Conservation (phyloP, 2,113 vertebrate genomes). For the Lipotes vexillifer region DNA sequence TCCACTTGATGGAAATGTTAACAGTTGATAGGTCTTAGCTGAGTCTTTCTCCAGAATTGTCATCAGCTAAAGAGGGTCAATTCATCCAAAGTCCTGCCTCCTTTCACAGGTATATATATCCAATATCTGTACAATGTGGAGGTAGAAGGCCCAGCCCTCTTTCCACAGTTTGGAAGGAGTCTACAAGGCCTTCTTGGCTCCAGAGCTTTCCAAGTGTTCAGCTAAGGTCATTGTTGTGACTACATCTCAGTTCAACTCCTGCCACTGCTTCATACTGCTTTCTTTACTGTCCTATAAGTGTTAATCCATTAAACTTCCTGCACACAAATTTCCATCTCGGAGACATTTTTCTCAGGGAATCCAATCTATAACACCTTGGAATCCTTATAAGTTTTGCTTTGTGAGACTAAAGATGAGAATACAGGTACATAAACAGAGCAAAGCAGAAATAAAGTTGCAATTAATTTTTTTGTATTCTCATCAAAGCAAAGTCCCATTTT, state of each 20-base stretch:
- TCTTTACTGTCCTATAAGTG: background rate
- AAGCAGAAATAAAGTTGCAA: background rate
- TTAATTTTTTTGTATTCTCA: background rate
- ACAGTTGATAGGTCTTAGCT: background rate
- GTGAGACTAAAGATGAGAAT: background rate
- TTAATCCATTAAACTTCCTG: background rate
- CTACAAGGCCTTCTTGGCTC: too few relatives aligned
- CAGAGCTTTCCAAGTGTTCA: background rate
- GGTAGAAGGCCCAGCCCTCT: rapidly evolving
- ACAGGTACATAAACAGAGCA: background rate
- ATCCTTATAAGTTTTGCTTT: background rate
- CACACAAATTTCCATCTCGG: background rate
- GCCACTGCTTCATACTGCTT: too few relatives aligned
- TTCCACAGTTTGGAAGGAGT: background rate
- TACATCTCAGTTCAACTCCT: background rate
- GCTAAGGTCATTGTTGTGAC: rapidly evolving
- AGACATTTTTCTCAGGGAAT: background rate
- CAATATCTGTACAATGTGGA: rapidly evolving
- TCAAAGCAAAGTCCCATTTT: background rate
- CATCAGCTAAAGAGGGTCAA: background rate
- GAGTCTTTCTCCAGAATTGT: background rate
- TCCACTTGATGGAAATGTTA: background rate
- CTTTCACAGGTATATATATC: rapidly evolving
- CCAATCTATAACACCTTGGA: background rate
- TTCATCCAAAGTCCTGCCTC: background rate